Evolutionary conservation across 1,140 invertebrate genomes (phyloP).

Genomic region (Drosophila asahinai): DNA sequence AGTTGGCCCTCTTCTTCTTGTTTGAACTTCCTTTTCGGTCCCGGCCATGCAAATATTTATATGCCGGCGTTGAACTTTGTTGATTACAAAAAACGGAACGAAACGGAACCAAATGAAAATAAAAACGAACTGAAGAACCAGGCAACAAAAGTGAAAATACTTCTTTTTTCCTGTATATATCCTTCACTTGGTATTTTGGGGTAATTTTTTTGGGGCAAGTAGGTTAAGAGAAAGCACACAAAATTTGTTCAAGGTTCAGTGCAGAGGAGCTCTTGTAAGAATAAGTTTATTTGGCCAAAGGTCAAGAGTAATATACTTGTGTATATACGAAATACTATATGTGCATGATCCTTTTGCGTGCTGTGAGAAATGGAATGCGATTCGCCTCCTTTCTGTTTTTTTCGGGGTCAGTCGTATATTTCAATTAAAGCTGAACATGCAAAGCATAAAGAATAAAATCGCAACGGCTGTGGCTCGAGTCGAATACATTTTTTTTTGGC

Average conservation of each 20-base stretch:
- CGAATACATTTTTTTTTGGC: constrained; percentile 10
- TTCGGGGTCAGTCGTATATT: constrained; percentile 72
- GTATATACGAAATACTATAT: constrained; percentile 1
- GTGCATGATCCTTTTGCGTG: constrained; percentile 61
- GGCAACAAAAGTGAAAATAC: constrained; percentile 32
- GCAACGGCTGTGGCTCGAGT: constrained; percentile 13
- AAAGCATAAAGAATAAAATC: constrained; percentile 56
- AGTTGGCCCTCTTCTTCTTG: constrained; percentile 15
- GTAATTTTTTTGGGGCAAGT: constrained; percentile 11
- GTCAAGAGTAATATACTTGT: constrained; percentile 42
- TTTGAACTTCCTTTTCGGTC: constrained; percentile 43
- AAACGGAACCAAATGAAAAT: constrained; percentile 14
- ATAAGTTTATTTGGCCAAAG: constrained; percentile 47
- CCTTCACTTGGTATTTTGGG: constrained; percentile 23
- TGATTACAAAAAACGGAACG: constrained; percentile 58
- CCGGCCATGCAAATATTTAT: constrained; percentile 63
- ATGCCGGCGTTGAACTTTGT: constrained; percentile 48
- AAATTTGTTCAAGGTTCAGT: constrained; percentile 33
- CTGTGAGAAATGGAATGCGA: constrained; percentile 41
- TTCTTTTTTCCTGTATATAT: constrained; percentile 36
- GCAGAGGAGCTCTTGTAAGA: constrained; percentile 24
- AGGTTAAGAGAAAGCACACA: constrained; percentile 46
- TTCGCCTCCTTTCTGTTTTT: constrained; percentile 14
- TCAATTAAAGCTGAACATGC: constrained; percentile 78
- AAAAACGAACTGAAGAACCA: constrained; percentile 4